Evolutionary conservation across 2,113 vertebrate species (phyloP).

Genomic region (Gasterosteus nipponicus): DNA sequence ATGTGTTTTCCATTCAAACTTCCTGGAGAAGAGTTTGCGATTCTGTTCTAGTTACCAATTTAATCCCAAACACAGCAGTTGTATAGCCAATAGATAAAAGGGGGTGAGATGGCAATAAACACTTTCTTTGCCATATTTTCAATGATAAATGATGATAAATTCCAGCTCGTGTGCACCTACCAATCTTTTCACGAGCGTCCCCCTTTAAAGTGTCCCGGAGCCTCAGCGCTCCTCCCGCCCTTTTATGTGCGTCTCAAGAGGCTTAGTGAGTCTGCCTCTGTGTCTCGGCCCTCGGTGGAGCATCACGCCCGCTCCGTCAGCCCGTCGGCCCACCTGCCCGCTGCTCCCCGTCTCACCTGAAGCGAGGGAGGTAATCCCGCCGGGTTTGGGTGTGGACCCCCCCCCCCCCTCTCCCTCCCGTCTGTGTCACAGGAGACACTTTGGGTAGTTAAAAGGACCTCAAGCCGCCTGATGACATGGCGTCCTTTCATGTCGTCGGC

Average conservation of each 20-base stretch:
- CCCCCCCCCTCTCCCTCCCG: not conserved
- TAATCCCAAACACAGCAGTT: no score
- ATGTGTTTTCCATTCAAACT: not conserved
- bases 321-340: slow-evolving; percentile 23
- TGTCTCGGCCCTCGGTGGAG: not conserved
- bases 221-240: not conserved
- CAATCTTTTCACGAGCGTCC: not conserved
- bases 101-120: no score
- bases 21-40: not conserved
- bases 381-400: slow-evolving; percentile 27
- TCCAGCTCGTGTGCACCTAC: not conserved
- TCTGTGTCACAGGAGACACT: slow-evolving; percentile 31
- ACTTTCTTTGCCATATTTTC: not conserved
- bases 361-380: not conserved
- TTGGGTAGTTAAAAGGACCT: slow-evolving; percentile 45
- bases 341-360: slow-evolving; percentile 18
- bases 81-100: no score
- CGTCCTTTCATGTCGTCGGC: slow-evolving; percentile 27
- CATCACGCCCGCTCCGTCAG: not conserved
- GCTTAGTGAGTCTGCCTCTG: slow-evolving; percentile 8
- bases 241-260: not conserved
- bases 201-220: not conserved
- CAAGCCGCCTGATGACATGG: slow-evolving; percentile 28
- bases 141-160: not conserved
- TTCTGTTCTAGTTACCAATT: not conserved